These are phyloP conservation scores for Drosophila bocki DNA, from an alignment of 1,140 invertebrate species.

Conservation along the genomic window DNA sequence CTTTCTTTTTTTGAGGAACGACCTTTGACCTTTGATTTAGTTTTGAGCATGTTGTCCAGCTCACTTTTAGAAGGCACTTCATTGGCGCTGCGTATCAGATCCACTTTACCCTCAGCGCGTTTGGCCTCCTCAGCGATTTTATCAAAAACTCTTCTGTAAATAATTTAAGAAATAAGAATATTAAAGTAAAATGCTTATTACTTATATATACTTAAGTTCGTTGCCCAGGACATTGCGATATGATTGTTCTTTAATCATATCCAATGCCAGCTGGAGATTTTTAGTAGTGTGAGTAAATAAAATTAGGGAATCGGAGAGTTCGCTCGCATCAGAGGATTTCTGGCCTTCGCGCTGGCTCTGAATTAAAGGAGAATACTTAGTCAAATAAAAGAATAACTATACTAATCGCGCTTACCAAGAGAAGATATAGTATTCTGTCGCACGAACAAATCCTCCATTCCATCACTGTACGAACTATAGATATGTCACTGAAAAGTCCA, in stretches of 20 bases:
- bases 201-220: neutral
- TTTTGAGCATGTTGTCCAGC: neutral
- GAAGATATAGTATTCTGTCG: constrained; percentile 12
- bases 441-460: neutral
- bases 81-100: constrained; percentile 6
- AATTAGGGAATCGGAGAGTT: constrained; percentile 13
- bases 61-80: constrained; percentile 2
- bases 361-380: too few relatives aligned
- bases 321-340: neutral
- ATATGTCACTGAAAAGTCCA: too few relatives aligned
- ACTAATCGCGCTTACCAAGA: neutral
- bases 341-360: neutral
- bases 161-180: neutral
- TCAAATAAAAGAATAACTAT: too few relatives aligned
- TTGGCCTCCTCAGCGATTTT: constrained; percentile 1
- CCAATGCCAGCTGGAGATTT: neutral
- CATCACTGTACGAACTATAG: too few relatives aligned
- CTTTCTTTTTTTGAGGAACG: neutral
- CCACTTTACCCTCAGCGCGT: neutral
- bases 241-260: neutral
- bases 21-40: neutral
- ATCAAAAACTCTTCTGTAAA: constrained; percentile 1
- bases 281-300: constrained; percentile 15
- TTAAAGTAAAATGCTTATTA: too few relatives aligned
- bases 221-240: neutral